phyloP scores from a whole-genome alignment of 1,140 invertebrate genomes.

The Heliconius eleuchia region DNA sequence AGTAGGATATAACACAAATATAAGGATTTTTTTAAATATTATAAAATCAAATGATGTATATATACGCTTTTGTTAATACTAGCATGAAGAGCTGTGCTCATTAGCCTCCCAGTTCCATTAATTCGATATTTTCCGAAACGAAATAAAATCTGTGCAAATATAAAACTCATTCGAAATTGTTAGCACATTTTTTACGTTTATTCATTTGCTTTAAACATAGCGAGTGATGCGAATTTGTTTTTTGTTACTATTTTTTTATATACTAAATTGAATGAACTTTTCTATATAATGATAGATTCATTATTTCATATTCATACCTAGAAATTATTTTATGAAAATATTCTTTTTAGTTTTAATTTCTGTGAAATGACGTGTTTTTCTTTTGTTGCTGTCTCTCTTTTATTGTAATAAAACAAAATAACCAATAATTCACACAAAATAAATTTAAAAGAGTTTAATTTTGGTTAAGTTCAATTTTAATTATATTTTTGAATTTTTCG shows the following conservation, averaged over 20 bases:
- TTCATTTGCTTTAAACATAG: not conserved
- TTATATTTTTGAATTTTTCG: no score
- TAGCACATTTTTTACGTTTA: not conserved
- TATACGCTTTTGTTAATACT: not conserved
- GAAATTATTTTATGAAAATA: not conserved
- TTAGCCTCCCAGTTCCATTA: constrained; percentile 4
- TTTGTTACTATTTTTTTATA: not conserved
- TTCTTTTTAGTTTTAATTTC: not conserved
- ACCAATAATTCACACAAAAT: no score
- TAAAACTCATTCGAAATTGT: not conserved
- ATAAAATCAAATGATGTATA: no score
- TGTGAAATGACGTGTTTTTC: not conserved
- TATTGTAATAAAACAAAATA: no score
- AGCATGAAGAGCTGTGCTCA: not conserved
- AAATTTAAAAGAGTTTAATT: no score
- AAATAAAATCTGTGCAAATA: not conserved
- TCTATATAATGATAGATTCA: not conserved
- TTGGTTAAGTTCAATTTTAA: no score
- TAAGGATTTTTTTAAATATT: no score
- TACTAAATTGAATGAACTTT: not conserved
- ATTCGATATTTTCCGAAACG: not conserved
- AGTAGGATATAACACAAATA: no score
- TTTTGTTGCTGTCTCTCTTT: no score
- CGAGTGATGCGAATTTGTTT: not conserved
- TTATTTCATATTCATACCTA: not conserved